These are phyloP conservation scores for Ceratosolen fusciceps DNA, from an alignment of 1,140 invertebrate species.

Conservation along the genomic window DNA sequence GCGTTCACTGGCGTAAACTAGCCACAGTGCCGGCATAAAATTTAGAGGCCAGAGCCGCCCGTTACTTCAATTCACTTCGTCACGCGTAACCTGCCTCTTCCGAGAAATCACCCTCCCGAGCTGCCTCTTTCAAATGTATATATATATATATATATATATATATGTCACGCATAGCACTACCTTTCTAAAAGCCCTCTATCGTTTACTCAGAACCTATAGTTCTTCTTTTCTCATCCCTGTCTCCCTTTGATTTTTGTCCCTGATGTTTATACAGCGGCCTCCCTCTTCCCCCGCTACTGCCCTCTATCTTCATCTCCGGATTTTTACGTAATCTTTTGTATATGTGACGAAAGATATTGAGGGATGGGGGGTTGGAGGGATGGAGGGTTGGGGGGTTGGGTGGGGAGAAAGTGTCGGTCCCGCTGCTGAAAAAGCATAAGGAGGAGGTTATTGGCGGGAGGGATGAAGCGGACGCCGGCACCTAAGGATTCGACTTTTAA, in stretches of 20 bases:
- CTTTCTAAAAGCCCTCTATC: background rate
- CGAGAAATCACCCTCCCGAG: slow-evolving; percentile 45
- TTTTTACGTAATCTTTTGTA: background rate
- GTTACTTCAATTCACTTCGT: slow-evolving; percentile 43
- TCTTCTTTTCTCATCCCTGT: slow-evolving; percentile 18
- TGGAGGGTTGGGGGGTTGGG: background rate
- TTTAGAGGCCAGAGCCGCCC: slow-evolving; percentile 17
- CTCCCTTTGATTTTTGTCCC: slow-evolving; percentile 7
- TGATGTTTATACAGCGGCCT: slow-evolving; percentile 13
- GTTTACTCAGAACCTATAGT: slow-evolving; percentile 25
- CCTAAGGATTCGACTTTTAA: background rate
- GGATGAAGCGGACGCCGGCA: background rate
- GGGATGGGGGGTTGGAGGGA: too few species aligned
- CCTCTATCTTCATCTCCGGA: slow-evolving; percentile 14
- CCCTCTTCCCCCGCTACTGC: slow-evolving; percentile 9
- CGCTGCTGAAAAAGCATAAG: too few species aligned
- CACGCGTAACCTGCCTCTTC: slow-evolving; percentile 45
- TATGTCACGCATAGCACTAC: background rate
- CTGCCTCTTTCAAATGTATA: slow-evolving; percentile 25
- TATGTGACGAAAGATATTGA: background rate
- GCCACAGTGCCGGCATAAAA: slow-evolving; percentile 19
- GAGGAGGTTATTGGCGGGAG: background rate
- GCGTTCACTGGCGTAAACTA: slow-evolving; percentile 9
- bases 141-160: too few species aligned
- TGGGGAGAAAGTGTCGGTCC: too few species aligned